Evolutionary conservation across 2,113 vertebrate genomes (phyloP), one percentile per base, ranked within the genome.

Genomic region (Ascaphus truei): DNA sequence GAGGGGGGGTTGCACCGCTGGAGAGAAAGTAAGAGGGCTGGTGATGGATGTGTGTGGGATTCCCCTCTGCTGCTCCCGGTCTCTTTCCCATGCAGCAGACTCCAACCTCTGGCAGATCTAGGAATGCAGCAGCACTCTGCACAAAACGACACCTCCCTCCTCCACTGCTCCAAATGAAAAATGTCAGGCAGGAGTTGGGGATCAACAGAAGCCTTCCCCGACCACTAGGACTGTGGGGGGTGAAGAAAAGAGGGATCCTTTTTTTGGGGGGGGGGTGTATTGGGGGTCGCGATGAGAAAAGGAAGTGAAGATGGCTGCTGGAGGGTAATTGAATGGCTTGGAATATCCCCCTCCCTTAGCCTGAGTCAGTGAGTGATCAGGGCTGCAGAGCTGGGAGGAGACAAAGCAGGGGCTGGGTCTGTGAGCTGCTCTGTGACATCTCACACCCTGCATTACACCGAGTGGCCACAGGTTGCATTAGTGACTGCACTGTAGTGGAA

Each of bases 301-400:
- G 55, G 66, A 60, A 69, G 66, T 60, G 66, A 69, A 69, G 66
- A 69, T 69, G 66, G 66, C 66, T 69, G 66, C 66, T 69, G 22
- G 8, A 39, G 66, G 26, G 31, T 27, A 37, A 69, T 60, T 69
- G 66, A 69, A 69, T 69, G 66, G 66, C 56, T 60, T 39, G 31
- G 51, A 36, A 60, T 69, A 30, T 59, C 66, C 66, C 64, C 50
- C 62, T 34, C 27, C 64, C 39, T 60, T 31, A 11, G 37, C 20
- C 27, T 45, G 51, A 68, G 41, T 53, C 34, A 53, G 48, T 59
- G 55, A 59, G 65, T 23, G 53, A 47, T 58, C 53, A 18, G 33
- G 27, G 55, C 66, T 60, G 43, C 55, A 39, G 66, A 31, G 62
- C 45, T 26, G 62, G 66, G 66, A 69, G 66, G 66, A 69, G 66